Base-by-base conservation (phyloP, 23 tunicate genomes). In the Halocynthia roretzi region DNA sequence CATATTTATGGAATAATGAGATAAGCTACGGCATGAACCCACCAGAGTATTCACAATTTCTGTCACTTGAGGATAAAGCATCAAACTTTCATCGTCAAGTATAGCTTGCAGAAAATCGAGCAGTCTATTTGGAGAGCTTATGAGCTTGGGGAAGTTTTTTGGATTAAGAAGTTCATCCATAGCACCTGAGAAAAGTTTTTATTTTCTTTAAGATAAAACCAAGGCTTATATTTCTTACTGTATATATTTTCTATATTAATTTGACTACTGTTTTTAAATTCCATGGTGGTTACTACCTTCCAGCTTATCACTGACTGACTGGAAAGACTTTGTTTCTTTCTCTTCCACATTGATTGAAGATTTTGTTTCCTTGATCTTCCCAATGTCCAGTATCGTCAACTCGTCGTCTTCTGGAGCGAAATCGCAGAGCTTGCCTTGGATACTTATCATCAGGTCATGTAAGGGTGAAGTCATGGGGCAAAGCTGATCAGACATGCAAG, bases 11-110 rank as follows among this genome's bases (percentile, higher is more conserved):
- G 2, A 31, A 31, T 31, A 31, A 31, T 31, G 44, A 31, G 44
- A 31, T 31, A 31, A 31, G 44, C 44, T 31, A 31, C 44, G 1
- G 44, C 44, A 31, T 31, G 44, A 31, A 31, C 64, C 56, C 22
- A 74, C 78, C 68, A 74, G 23, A 54, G 78, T 74, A 64, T 74
- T 74, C 48, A 74, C n/a, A 18, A 74, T 52, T 48, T 64, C 10
- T 8, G 14, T 9, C 20, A 52, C n/a, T n/a, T 74, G 55, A 22
- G 78, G n/a, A 52, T 19, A 56, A n/a, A 54, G 20, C 50, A 53
- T 19, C 18, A 12, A 54, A 12, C 56, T 10, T 53, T 74, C 78
- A 56, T 54, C 64, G 62, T 74, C 14, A 14, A 56, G 12, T 19
- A 74, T 31, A 21, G 31, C 56, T 21, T 53, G 8, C 19, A 74